phyloP scores from a whole-genome alignment of 2,797 vertebrate genomes.

The Xiphorhynchus erythropygius region DNA sequence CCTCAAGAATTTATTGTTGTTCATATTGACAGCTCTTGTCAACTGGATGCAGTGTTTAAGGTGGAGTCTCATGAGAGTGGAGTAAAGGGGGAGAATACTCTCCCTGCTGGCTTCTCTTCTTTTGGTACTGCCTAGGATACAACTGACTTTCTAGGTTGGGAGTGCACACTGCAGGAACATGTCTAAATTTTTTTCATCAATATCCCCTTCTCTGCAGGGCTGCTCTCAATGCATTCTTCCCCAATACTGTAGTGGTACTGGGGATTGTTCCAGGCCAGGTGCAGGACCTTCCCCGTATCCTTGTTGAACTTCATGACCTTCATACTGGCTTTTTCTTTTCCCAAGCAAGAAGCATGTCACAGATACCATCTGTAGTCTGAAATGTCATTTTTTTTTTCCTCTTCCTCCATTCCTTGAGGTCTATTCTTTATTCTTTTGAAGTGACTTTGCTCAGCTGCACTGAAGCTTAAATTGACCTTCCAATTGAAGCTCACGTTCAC shows the following conservation, averaged over 20 bases:
- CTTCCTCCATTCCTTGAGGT: background rate
- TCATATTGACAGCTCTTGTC: background rate
- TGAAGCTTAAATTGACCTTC: no score
- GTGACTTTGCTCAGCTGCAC: background rate
- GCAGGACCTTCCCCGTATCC: background rate
- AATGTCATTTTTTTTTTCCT: background rate
- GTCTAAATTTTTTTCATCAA: background rate
- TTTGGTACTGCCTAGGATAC: background rate
- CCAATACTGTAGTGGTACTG: background rate
- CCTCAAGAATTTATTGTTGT: background rate
- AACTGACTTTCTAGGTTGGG: background rate
- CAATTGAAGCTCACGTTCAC: no score
- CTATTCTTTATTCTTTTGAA: background rate
- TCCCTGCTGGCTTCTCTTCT: background rate
- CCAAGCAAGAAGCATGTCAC: background rate
- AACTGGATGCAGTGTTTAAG: background rate
- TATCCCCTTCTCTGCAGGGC: background rate
- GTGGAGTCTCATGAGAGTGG: background rate
- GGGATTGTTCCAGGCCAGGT: background rate
- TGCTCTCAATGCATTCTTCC: background rate
- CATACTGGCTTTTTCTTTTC: background rate
- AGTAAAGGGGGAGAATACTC: background rate
- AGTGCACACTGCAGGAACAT: no score
- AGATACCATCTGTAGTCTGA: background rate
- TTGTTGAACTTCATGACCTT: background rate